Percentiles rank a stretch among this genome's conserved stretches.
Conservation (phyloP, 2,113 vertebrate species). For the Axis porcinus region DNA sequence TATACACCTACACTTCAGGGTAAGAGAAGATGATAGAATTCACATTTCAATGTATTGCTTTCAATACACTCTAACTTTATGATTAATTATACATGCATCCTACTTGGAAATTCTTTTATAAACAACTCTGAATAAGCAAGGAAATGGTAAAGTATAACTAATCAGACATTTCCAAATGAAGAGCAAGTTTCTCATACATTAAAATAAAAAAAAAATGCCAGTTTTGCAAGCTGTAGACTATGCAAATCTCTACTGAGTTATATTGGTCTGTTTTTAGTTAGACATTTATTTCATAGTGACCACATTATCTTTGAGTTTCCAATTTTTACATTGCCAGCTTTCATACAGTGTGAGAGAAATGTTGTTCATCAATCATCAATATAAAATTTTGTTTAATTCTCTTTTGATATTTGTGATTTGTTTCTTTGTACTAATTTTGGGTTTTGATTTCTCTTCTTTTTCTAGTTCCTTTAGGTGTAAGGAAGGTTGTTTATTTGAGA, state of each 20-base stretch:
- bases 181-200: slow-evolving; percentile 40
- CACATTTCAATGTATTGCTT: slow-evolving; percentile 8
- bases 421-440: not conserved
- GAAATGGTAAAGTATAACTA: slow-evolving; percentile 38
- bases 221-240: slow-evolving; percentile 34
- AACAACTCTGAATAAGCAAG: slow-evolving; percentile 48
- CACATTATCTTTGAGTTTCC: not conserved
- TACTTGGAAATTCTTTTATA: slow-evolving; percentile 16
- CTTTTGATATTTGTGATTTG: not conserved
- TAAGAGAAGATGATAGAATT: not conserved
- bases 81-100: slow-evolving; percentile 11
- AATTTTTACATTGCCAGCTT: not conserved
- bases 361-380: not conserved
- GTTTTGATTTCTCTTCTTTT: not conserved
- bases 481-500: not conserved
- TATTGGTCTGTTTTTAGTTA: slow-evolving; percentile 47
- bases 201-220: slow-evolving; percentile 52
- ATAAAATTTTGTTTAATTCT: not conserved
- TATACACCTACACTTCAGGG: not conserved
- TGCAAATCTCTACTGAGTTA: slow-evolving; percentile 33
- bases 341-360: not conserved
- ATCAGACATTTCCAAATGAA: slow-evolving; percentile 35
- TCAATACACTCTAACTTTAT: slow-evolving; percentile 24
- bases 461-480: not conserved
- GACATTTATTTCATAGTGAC: not conserved